phyloP scores from a whole-genome alignment of 2,888 invertebrate genomes.

The Protodeltote pygarga region DNA sequence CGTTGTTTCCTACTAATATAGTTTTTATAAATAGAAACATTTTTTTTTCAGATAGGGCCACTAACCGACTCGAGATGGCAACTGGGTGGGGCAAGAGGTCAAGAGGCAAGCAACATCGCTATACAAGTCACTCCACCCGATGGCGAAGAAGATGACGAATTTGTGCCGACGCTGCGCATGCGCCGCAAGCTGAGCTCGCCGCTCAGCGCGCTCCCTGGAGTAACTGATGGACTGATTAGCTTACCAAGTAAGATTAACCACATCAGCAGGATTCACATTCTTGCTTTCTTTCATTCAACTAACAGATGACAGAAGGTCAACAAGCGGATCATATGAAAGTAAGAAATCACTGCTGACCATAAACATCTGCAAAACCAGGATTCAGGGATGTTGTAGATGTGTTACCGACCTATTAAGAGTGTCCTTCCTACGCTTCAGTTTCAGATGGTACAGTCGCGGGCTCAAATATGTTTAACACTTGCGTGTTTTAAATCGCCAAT shows the following conservation, averaged over 20 bases:
- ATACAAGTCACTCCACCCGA: conserved; percentile 83
- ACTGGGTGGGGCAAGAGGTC: conserved; percentile 58
- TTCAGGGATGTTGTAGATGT: too few species aligned
- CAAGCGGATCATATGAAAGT: too few species aligned
- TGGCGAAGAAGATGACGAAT: conserved; percentile 78
- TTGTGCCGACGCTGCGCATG: conserved; percentile 68
- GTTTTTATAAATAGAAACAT: not conserved
- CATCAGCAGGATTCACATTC: too few species aligned
- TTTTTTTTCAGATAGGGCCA: conserved; percentile 74
- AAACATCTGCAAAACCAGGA: too few species aligned
- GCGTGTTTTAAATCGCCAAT: too few species aligned
- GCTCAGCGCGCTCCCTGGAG: conserved; percentile 67
- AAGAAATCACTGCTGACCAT: too few species aligned
- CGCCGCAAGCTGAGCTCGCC: conserved; percentile 81
- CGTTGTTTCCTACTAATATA: not conserved
- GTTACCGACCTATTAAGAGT: too few species aligned
- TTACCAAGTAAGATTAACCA: conserved; percentile 57
- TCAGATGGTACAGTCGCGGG: too few species aligned
- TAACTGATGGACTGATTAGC: conserved; percentile 61
- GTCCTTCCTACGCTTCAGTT: too few species aligned
- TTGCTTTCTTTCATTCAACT: too few species aligned
- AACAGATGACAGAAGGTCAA: too few species aligned
- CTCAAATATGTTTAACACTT: too few species aligned
- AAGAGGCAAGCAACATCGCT: conserved; percentile 72
- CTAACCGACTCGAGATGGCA: conserved; percentile 74